phyloP scores from a whole-genome alignment of 2,888 invertebrate genomes.

The Trichopoda pennipes region DNA sequence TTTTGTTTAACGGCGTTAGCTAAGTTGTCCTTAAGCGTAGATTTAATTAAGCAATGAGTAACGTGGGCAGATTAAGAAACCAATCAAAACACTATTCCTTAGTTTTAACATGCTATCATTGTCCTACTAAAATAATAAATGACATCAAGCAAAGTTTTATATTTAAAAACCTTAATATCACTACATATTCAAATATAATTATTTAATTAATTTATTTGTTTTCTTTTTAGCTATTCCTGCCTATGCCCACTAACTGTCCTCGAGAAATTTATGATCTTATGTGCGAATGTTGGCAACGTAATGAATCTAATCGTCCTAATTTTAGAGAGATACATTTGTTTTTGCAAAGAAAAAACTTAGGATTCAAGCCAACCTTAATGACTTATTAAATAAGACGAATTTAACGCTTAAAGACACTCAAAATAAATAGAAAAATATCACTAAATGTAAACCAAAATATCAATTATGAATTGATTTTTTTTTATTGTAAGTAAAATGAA shows the following conservation, averaged over 20 bases:
- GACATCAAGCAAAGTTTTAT: too few relatives aligned
- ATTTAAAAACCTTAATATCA: too few relatives aligned
- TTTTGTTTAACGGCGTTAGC: too few relatives aligned
- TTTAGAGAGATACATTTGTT: constrained; percentile 93
- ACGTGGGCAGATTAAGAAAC: too few relatives aligned
- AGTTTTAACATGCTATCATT: too few relatives aligned
- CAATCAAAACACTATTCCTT: too few relatives aligned
- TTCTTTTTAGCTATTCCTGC: constrained; percentile 82
- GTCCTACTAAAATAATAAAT: too few relatives aligned
- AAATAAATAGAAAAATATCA: constrained; percentile 43
- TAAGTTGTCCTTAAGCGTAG: too few relatives aligned
- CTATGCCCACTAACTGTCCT: constrained; percentile 89
- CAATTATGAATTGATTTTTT: constrained; percentile 60
- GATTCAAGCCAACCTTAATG: constrained; percentile 79
- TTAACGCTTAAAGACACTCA: constrained; percentile 50
- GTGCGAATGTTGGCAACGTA: constrained; percentile 92
- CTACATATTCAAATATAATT: too few relatives aligned
- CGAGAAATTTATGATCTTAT: constrained; percentile 93
- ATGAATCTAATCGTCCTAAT: constrained; percentile 88
- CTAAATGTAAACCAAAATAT: constrained; percentile 59
- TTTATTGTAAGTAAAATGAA: constrained; percentile 49
- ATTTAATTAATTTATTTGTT: not conserved
- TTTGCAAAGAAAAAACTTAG: constrained; percentile 89
- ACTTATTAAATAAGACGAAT: constrained; percentile 73
- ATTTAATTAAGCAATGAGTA: too few relatives aligned